phyloP scores from a whole-genome alignment of 2,888 invertebrate species.

The Eupsilia transversa region DNA sequence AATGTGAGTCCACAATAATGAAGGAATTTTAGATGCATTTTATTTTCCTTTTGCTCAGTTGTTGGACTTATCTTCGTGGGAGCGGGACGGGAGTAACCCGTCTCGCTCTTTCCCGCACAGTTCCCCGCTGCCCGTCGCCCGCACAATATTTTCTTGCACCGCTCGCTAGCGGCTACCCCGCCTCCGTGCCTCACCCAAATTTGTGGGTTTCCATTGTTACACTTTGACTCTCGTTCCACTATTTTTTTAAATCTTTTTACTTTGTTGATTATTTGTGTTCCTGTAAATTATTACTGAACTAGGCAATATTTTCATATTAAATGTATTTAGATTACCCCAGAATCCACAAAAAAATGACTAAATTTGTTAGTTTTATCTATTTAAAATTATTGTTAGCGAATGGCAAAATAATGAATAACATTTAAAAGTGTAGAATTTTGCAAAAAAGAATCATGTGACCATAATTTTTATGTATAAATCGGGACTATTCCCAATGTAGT shows the following conservation, averaged over 20 bases:
- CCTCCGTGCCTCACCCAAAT: conserved; percentile 83
- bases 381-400: background rate
- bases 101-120: conserved; percentile 71
- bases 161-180: conserved; percentile 83
- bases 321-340: background rate
- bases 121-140: conserved; percentile 73
- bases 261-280: background rate
- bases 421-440: background rate
- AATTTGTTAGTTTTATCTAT: background rate
- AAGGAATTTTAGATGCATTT: conserved; percentile 84
- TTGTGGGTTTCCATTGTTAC: conserved; percentile 81
- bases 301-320: background rate
- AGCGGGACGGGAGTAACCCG: conserved; percentile 61
- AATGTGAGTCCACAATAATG: conserved; percentile 75
- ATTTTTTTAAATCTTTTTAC: background rate
- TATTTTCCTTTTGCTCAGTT: conserved; percentile 82
- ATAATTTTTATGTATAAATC: background rate
- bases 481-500: conserved; percentile 1
- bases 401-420: background rate
- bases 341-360: background rate
- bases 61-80: conserved; percentile 78
- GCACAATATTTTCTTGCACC: conserved; percentile 83
- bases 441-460: background rate
- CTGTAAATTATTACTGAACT: background rate
- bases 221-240: conserved; percentile 39